Evolutionary conservation across 1,140 invertebrate species (phyloP).

Genomic region (Pectinophora gossypiella): DNA sequence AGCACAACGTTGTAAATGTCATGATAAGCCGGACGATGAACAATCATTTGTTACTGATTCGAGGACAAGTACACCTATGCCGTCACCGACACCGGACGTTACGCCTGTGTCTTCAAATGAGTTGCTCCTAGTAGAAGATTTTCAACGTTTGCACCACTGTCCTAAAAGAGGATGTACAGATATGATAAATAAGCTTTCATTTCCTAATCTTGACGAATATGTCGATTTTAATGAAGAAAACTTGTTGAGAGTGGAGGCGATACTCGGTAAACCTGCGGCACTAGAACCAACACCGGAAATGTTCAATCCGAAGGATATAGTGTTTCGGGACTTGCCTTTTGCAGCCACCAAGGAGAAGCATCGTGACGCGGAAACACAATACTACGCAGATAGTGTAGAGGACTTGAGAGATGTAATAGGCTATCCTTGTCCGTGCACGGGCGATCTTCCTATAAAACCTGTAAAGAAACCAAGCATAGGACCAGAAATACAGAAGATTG

Average conservation of each 20-base stretch:
- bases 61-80: neutral
- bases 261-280: slow-evolving; percentile 24
- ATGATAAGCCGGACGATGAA: neutral
- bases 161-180: slow-evolving; percentile 40
- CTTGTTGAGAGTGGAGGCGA: slow-evolving; percentile 37
- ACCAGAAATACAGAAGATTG: neutral
- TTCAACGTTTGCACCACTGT: slow-evolving; percentile 38
- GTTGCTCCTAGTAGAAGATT: slow-evolving; percentile 31
- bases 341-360: slow-evolving; percentile 36
- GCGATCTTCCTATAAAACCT: no score
- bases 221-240: slow-evolving; percentile 57
- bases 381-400: slow-evolving; percentile 43
- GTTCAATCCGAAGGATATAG: slow-evolving; percentile 34
- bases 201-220: slow-evolving; percentile 43
- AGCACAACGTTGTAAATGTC: slow-evolving; percentile 43
- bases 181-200: slow-evolving; percentile 25
- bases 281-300: slow-evolving; percentile 17
- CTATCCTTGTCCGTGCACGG: slow-evolving; percentile 22
- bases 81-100: neutral
- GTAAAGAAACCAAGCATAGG: neutral
- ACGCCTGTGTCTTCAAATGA: slow-evolving; percentile 22
- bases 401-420: slow-evolving; percentile 13
- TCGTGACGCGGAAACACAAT: slow-evolving; percentile 46
- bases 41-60: no score
- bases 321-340: slow-evolving; percentile 41